Base-by-base conservation (phyloP, 2,888 invertebrate species). In the Elegia similella region DNA sequence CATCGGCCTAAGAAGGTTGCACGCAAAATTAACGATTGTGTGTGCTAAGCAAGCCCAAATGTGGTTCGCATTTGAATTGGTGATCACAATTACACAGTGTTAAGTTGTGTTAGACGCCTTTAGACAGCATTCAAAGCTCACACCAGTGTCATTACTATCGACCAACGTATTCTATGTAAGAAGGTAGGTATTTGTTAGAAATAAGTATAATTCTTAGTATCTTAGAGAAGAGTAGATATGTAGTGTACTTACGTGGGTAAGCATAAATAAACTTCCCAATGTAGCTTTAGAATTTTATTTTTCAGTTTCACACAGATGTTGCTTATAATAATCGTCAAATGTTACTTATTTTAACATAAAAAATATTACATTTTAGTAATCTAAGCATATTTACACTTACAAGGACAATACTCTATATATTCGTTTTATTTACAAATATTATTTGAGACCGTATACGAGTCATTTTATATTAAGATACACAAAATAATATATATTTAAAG, bases 311-410 rank as follows among this genome's bases (percentile, higher is more conserved):
- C 34, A 50, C 34, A 50, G 15, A 34, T 34, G 30, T 32, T 34
- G 34, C 15, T 16, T 50, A 34, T 17, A 50, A 16, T 50, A 23
- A 46, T 34, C 10, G 34, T 48, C 15, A 13, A 50, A 47, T 44
- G 30, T 13, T 30, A 30, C 17, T 50, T 34, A 50, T 2, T 38
- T 34, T 34, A 34, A 50, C 50, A 50, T 50, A 34, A 12, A 50
- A 50, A 50, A 48, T 32, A 8, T 50, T 34, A 17, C 15, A 50
- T 32, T 50, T 44, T 44, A 17, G 10, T 43, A 43, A 12, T 10
- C 32, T 32, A 30, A 30, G 16, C 12, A 50, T 50, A 50, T 50
- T 13, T 50, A 50, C 50, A 46, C n/a, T 23, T 46, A 23, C 10
- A 44, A 12, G 12, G n/a, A 46, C 38, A 38, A 38, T 38, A n/a